These are phyloP conservation scores for Typhlichthys subterraneus DNA, from an alignment of 2,797 vertebrate species.

Conservation along the genomic window DNA sequence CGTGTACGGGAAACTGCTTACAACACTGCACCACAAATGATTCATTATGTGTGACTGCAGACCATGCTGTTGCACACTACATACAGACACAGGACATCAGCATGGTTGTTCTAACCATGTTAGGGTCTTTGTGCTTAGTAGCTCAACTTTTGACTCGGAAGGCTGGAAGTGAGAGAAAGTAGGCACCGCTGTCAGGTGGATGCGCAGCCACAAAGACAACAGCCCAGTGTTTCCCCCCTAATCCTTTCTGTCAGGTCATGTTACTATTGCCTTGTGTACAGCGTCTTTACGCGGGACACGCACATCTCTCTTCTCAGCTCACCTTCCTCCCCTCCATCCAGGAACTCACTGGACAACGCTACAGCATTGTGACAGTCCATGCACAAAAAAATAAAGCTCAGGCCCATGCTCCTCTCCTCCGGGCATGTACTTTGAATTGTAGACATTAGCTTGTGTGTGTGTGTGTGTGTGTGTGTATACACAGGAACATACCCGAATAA, in stretches of 20 bases:
- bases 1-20: no score
- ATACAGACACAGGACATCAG: no score
- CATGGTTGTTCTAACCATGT: no score
- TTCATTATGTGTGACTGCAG: neutral
- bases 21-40: no score
- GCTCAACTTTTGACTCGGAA: neutral
- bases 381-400: neutral
- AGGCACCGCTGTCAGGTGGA: conserved; percentile 10
- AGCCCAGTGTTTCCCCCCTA: neutral
- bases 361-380: conserved; percentile 1
- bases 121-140: neutral
- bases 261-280: no score
- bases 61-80: neutral
- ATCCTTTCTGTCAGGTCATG: no score
- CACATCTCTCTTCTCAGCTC: neutral
- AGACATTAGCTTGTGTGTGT: no score
- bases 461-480: no score
- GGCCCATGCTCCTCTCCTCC: no score
- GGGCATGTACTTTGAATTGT: no score
- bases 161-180: neutral
- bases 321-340: neutral
- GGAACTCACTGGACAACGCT: neutral
- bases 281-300: neutral
- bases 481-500: no score
- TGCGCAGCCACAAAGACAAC: neutral